Percentiles rank a stretch among this genome's conserved stretches.
Evolutionary conservation across 1,140 invertebrate species (phyloP).

Genomic region (Mercenaria mercenaria): DNA sequence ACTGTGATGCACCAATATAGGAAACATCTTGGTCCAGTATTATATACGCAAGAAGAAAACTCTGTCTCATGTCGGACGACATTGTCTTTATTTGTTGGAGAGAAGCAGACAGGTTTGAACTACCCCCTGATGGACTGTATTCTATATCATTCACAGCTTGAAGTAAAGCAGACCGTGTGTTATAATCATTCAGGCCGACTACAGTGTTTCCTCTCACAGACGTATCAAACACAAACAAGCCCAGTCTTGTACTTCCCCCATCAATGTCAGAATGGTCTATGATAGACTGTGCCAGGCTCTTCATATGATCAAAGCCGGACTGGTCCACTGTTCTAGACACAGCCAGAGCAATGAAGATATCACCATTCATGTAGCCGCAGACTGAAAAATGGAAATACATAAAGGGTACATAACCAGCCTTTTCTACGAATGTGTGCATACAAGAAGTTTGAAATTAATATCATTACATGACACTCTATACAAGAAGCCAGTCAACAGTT

Average conservation of each 20-base stretch:
- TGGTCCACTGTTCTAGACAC: background rate
- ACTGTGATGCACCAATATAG: background rate
- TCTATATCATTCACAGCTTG: background rate
- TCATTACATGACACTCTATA: too few species aligned
- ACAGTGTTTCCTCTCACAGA: background rate
- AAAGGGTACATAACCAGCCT: background rate
- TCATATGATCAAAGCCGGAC: background rate
- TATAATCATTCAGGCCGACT: background rate
- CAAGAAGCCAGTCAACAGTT: too few species aligned
- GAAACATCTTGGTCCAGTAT: background rate
- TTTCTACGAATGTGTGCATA: too few species aligned
- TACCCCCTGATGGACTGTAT: background rate
- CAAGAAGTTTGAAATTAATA: too few species aligned
- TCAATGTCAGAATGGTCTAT: conserved; percentile 12
- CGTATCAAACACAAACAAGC: conserved; percentile 28
- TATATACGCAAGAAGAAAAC: background rate
- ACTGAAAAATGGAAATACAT: conserved; percentile 3
- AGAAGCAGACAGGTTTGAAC: background rate
- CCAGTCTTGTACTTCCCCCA: background rate
- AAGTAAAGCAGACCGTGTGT: background rate
- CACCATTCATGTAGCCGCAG: background rate
- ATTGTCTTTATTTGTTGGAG: background rate
- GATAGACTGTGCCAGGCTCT: background rate
- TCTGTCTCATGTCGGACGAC: background rate
- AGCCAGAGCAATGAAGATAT: background rate